Percentiles rank a stretch among this genome's conserved stretches.
Conservation (phyloP, 2,797 vertebrate genomes). For the Dallia pectoralis region DNA sequence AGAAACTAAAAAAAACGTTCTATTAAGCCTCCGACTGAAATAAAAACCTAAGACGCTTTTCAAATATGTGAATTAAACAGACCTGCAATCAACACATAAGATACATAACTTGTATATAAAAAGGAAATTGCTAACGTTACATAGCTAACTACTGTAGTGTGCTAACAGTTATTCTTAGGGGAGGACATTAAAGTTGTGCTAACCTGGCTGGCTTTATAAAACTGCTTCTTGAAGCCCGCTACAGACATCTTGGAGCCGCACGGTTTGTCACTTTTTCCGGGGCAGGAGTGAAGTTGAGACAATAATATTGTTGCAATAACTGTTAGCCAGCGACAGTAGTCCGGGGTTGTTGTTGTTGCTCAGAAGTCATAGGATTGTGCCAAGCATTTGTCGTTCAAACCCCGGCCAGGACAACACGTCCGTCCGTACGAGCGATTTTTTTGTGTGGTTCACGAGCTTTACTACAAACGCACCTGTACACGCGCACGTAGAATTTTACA, state of each 20-base stretch:
- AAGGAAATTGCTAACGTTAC: neutral
- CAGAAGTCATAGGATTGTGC: slow-evolving; percentile 54
- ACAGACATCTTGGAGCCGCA: slow-evolving; percentile 85
- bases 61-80: neutral
- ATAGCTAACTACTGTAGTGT: neutral
- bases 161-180: slow-evolving; percentile 32
- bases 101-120: neutral
- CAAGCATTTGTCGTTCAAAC: slow-evolving; percentile 60
- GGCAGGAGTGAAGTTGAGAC: slow-evolving; percentile 25
- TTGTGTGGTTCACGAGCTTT: slow-evolving; percentile 17
- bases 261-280: slow-evolving; percentile 47
- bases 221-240: slow-evolving; percentile 96
- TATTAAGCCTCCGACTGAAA: neutral
- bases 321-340: slow-evolving; percentile 32
- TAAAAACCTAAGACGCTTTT: neutral
- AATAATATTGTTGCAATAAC: slow-evolving; percentile 4
- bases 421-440: slow-evolving; percentile 42
- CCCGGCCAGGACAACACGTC: slow-evolving; percentile 56
- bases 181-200: slow-evolving; percentile 51
- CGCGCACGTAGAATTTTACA: neutral
- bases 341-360: slow-evolving; percentile 31
- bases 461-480: neutral
- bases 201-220: slow-evolving; percentile 98
- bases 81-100: neutral
- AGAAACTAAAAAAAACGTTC: too few relatives aligned